Percentiles rank a stretch among this genome's conserved stretches.
phyloP scores from a whole-genome alignment of 1,140 invertebrate genomes.

The Leptinotarsa defecta region DNA sequence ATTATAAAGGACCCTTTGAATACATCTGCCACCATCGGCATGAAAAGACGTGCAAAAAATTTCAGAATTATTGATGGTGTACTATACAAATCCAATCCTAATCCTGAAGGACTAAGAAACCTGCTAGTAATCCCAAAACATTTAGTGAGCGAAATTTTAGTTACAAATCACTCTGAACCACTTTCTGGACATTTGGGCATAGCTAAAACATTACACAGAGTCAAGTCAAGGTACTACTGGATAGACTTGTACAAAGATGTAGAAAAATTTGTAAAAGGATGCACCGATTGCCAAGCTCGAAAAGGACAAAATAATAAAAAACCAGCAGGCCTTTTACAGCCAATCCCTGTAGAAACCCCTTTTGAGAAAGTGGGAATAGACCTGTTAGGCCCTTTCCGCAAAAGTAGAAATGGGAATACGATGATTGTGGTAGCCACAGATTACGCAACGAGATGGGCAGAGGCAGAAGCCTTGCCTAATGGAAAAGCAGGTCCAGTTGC shows the following conservation, averaged over 20 bases:
- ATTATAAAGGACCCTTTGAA: constrained; percentile 16
- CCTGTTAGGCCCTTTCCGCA: constrained; percentile 41
- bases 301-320: constrained; percentile 29
- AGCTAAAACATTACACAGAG: constrained; percentile 37
- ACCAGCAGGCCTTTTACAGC: constrained; percentile 36
- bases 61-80: constrained; percentile 27
- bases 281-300: constrained; percentile 37
- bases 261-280: constrained; percentile 42
- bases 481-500: constrained; percentile 35
- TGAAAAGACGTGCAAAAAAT: constrained; percentile 29
- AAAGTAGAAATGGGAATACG: constrained; percentile 35
- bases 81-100: constrained; percentile 27
- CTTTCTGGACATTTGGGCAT: constrained; percentile 34
- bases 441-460: constrained; percentile 44
- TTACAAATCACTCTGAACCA: constrained; percentile 27
- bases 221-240: constrained; percentile 40
- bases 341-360: constrained; percentile 31
- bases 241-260: constrained; percentile 36
- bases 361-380: constrained; percentile 36
- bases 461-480: constrained; percentile 38
- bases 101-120: constrained; percentile 16
- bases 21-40: neutral
- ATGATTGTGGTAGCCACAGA: constrained; percentile 43
- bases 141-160: constrained; percentile 30
- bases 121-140: constrained; percentile 33